Conservation (phyloP, 37 sponge, comb jelly and placozoan species). For the Bolinopsis microptera region DNA sequence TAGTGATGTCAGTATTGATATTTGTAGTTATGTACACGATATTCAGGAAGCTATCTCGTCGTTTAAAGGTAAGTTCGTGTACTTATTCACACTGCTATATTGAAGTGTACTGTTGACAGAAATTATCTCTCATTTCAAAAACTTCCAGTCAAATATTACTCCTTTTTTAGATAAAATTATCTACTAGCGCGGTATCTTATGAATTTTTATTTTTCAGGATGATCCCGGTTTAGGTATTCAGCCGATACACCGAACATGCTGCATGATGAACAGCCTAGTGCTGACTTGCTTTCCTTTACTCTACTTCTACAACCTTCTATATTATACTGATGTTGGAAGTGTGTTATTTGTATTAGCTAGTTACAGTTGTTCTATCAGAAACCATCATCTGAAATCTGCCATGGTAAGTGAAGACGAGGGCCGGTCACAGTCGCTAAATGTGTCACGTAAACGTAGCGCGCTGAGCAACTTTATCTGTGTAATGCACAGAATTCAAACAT, state of each 20-base stretch:
- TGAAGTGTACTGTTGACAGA: no score
- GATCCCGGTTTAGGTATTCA: constrained; percentile 37
- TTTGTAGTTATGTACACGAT: constrained; percentile 45
- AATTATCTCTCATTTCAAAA: no score
- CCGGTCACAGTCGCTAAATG: not conserved
- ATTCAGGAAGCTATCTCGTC: constrained; percentile 14
- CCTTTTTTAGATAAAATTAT: no score
- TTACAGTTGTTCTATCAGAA: constrained; percentile 69
- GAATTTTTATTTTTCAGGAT: no score
- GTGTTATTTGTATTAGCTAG: constrained; percentile 76
- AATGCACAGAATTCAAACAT: not conserved
- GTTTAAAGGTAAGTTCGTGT: not conserved
- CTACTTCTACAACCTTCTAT: constrained; percentile 91
- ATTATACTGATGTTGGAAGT: constrained; percentile 92
- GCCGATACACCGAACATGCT: constrained; percentile 50
- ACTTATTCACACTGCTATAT: no score
- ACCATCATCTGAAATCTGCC: constrained; percentile 70
- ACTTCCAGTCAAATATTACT: no score
- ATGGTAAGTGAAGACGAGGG: constrained; percentile 66
- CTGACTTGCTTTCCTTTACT: constrained; percentile 79
- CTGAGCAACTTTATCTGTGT: not conserved
- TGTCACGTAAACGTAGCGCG: not conserved
- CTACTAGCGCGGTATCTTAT: no score
- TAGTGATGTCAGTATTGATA: constrained; percentile 24
- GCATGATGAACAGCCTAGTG: constrained; percentile 69